A percentile compares a stretch with the other conserved stretches of the same genome.
phyloP scores from a whole-genome alignment of 2,797 vertebrate species.

The Artibeus lituratus region DNA sequence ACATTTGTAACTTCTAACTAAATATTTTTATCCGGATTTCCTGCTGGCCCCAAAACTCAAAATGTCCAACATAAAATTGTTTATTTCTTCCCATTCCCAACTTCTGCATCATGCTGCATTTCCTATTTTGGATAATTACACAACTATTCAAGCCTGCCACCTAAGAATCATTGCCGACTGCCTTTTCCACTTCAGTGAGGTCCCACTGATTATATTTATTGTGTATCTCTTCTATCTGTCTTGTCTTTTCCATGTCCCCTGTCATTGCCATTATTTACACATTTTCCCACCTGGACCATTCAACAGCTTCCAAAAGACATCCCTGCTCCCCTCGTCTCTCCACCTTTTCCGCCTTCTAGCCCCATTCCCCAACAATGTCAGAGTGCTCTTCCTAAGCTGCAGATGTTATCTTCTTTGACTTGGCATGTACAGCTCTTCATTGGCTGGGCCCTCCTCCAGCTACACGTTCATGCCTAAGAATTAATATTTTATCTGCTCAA shows the following conservation, averaged over 20 bases:
- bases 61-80: background rate
- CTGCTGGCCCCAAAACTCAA: background rate
- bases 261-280: background rate
- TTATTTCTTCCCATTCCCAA: background rate
- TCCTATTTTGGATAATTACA: background rate
- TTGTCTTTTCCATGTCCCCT: background rate
- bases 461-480: background rate
- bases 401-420: background rate
- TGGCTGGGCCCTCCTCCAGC: background rate
- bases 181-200: background rate
- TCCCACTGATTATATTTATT: background rate
- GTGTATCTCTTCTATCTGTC: background rate
- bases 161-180: background rate
- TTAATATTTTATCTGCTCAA: constrained; percentile 15
- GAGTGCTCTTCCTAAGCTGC: background rate
- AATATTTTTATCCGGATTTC: constrained; percentile 4
- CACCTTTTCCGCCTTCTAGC: background rate
- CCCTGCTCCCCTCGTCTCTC: background rate
- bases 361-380: background rate
- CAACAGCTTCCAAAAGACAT: background rate
- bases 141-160: background rate
- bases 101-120: background rate
- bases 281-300: background rate
- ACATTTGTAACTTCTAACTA: background rate
- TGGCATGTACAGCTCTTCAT: background rate